A percentile compares a stretch with the other conserved stretches of the same genome.
Evolutionary conservation across 2,888 invertebrate species (phyloP).

Genomic region (Acleris laterana): DNA sequence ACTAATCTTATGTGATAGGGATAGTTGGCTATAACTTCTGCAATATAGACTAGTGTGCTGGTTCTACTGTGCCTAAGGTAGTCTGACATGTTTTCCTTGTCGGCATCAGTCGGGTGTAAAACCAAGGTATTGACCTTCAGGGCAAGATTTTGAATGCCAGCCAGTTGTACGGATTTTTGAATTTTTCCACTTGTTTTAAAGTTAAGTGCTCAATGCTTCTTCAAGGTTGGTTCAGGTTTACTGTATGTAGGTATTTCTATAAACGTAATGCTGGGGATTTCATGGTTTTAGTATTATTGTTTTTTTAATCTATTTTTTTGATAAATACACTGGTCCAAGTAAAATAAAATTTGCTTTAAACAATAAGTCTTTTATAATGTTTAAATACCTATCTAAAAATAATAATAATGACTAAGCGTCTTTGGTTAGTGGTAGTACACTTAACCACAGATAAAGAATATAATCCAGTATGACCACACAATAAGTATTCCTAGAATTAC

Average conservation of each 20-base stretch:
- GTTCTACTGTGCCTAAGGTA: neutral
- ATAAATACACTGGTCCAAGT: too few relatives aligned
- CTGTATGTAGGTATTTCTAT: neutral
- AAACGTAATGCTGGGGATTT: too few relatives aligned
- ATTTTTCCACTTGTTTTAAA: constrained; percentile 12
- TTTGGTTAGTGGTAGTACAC: neutral
- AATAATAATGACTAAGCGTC: constrained; percentile 4
- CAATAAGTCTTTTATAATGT: too few relatives aligned
- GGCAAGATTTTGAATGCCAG: constrained; percentile 31
- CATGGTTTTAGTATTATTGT: too few relatives aligned
- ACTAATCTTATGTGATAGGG: neutral
- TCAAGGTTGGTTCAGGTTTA: neutral
- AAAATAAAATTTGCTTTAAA: too few relatives aligned
- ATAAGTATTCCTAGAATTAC: neutral
- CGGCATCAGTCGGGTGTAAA: constrained; percentile 14
- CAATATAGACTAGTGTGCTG: neutral
- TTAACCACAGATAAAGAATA: neutral
- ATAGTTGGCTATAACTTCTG: neutral
- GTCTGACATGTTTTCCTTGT: constrained; percentile 30
- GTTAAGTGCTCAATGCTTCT: constrained; percentile 10
- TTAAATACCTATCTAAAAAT: neutral
- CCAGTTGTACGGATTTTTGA: constrained; percentile 14
- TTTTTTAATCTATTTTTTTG: too few relatives aligned
- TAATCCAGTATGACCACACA: neutral
- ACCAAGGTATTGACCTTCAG: constrained; percentile 33